phyloP scores from a whole-genome alignment of 1,140 invertebrate genomes.

The Heliconius hewitsoni region DNA sequence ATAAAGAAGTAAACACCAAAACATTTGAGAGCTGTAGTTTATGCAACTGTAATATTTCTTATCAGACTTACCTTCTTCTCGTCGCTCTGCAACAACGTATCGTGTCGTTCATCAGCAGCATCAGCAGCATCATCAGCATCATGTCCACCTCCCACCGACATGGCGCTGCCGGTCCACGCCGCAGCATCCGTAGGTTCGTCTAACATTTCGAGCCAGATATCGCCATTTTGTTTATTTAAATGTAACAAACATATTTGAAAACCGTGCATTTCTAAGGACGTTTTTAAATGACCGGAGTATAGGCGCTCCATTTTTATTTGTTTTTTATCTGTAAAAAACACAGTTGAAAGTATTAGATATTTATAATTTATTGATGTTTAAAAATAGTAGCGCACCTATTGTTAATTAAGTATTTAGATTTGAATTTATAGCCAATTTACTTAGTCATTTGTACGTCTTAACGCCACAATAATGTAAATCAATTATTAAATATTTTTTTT shows the following conservation, averaged over 20 bases:
- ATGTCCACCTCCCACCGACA: conserved; percentile 45
- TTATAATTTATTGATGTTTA: neutral
- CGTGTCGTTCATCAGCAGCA: conserved; percentile 56
- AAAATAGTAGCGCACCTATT: neutral
- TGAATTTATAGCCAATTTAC: no score
- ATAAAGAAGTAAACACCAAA: no score
- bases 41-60: no score
- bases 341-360: neutral
- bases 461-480: no score
- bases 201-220: conserved; percentile 81
- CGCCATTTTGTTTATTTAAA: conserved; percentile 73
- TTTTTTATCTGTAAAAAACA: conserved; percentile 75
- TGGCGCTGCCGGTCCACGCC: conserved; percentile 82
- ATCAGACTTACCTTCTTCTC: conserved; percentile 48
- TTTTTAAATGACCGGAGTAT: conserved; percentile 88
- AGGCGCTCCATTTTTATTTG: conserved; percentile 83
- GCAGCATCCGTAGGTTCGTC: conserved; percentile 83
- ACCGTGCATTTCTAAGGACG: conserved; percentile 91
- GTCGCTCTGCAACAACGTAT: conserved; percentile 47
- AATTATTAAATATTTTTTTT: no score
- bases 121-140: conserved; percentile 43
- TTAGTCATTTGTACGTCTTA: no score
- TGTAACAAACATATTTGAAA: conserved; percentile 88
- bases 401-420: no score
- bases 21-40: no score